Base-by-base conservation (phyloP, 2,113 vertebrate genomes). In the Oncorhynchus masou region DNA sequence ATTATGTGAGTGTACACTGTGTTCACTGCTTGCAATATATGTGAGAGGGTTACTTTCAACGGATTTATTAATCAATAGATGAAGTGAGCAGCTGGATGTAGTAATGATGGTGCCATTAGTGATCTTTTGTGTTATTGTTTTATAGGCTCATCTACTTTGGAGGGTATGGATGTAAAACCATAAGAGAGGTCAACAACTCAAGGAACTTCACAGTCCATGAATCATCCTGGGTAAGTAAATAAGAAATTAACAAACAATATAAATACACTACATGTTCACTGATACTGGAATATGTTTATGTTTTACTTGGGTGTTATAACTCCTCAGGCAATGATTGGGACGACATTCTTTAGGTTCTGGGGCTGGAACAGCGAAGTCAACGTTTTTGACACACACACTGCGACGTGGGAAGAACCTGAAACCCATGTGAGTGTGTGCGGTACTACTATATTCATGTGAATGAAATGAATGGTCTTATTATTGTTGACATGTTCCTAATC, bases 301-400 rank as follows among this genome's bases (percentile, higher is more conserved):
- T 51, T 54, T 4, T 54, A 54, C 16, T 15, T 54, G 51, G 51
- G 15, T 54, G 51, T 15, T 16, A 19, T 1, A 1, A 34, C 20
- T 57, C 49, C 49, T 16, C 16, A 94, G 92, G 68, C 83, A 0
- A 85, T 79, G 1, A 86, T 90, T 22, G 90, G 89, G 24, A 78
- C 82, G 20, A 79, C 83, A 1, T 75, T 87, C 20, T 89, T 91
- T 11, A 80, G 85, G 20, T 92, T 84, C 70, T 92, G 91, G 85
- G 93, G 93, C 22, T 94, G 93, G 92, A 93, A 91, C 89, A 94
- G 88, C 6, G 93, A 94, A 65, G 91, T 93, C 12, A 64, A 81
- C 25, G 82, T 92, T 1, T 94, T 90, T 54, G 87, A 92, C 57
- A 84, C 89, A 0, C 31, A 45, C 4, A 77, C 84, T 0, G 73